Evolutionary conservation across 2,113 vertebrate genomes (phyloP).

Genomic region (Grammomys surdaster): DNA sequence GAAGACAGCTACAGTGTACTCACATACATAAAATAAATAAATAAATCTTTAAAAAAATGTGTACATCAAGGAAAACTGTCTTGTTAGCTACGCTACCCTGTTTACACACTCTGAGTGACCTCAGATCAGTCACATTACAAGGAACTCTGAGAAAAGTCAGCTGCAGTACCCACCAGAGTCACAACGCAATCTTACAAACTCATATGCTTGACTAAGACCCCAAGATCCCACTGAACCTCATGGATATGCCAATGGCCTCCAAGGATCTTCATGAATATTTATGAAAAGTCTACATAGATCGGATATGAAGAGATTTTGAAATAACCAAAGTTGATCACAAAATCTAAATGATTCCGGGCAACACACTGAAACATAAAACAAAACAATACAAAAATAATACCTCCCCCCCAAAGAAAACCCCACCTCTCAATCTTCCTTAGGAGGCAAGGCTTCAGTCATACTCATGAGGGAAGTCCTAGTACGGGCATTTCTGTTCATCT

Average conservation of each 20-base stretch:
- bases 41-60: constrained; percentile 83
- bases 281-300: constrained; percentile 58
- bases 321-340: constrained; percentile 57
- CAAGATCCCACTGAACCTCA: constrained; percentile 72
- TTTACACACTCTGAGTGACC: constrained; percentile 88
- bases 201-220: constrained; percentile 77
- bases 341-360: constrained; percentile 62
- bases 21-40: no score
- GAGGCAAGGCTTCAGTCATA: constrained; percentile 69
- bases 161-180: constrained; percentile 79
- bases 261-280: constrained; percentile 71
- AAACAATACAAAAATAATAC: background rate
- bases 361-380: background rate
- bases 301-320: constrained; percentile 77
- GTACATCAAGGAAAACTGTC: constrained; percentile 90
- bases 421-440: constrained; percentile 58
- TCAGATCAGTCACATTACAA: constrained; percentile 85
- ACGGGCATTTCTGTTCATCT: constrained; percentile 57
- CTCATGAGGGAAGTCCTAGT: constrained; percentile 40
- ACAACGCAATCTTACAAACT: constrained; percentile 80
- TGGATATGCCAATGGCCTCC: constrained; percentile 73
- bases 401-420: background rate
- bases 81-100: constrained; percentile 97
- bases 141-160: constrained; percentile 88
- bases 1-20: no score